phyloP scores from a whole-genome alignment of 1,140 invertebrate genomes.

The Micrasema longulum region DNA sequence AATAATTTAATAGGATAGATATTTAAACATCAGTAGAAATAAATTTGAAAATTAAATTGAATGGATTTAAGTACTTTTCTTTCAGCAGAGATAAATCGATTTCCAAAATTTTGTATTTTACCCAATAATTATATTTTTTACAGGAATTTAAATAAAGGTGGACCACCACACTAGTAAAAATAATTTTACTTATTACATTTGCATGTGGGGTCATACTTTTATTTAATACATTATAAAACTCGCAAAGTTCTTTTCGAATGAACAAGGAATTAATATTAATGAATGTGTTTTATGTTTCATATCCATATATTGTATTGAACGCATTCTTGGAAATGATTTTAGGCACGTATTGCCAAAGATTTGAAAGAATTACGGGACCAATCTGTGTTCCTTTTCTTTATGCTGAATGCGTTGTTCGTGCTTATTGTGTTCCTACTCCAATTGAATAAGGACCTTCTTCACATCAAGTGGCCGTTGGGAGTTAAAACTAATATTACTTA shows the following conservation, averaged over 20 bases:
- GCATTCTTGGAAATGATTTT: conserved; percentile 65
- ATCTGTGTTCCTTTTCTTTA: conserved; percentile 96
- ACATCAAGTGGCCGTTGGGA: conserved; percentile 94
- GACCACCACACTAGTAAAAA: no score
- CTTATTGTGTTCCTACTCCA: conserved; percentile 97
- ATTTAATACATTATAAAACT: background rate
- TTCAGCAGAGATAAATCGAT: no score
- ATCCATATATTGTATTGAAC: conserved; percentile 15
- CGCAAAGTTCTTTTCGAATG: background rate
- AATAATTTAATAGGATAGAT: no score
- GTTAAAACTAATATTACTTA: conserved; percentile 94
- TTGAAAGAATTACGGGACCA: conserved; percentile 93
- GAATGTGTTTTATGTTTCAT: conserved; percentile 37
- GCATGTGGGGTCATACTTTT: background rate
- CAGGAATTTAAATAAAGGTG: background rate
- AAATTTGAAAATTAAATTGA: no score
- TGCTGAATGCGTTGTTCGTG: conserved; percentile 98
- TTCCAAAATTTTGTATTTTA: no score
- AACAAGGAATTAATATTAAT: background rate
- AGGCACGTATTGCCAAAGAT: conserved; percentile 90
- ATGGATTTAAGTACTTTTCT: no score
- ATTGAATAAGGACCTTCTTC: conserved; percentile 93
- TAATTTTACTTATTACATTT: no score
- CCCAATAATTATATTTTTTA: background rate
- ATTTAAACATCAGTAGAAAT: no score